Percentiles rank a stretch among this genome's conserved stretches.
These are phyloP conservation scores for Plectrocnemia conspersa DNA, from an alignment of 1,140 invertebrate genomes.

Conservation along the genomic window DNA sequence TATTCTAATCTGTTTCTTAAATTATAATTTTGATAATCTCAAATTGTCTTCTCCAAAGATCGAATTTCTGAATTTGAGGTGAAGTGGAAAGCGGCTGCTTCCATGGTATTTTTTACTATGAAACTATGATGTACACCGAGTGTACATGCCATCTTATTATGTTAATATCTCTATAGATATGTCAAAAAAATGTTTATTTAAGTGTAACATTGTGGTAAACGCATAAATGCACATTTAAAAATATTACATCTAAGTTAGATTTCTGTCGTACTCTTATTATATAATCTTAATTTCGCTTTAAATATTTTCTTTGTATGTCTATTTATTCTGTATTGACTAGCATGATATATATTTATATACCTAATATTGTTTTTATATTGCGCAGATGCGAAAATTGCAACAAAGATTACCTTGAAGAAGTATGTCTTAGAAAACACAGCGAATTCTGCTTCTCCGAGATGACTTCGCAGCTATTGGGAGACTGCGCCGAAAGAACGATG, in stretches of 20 bases:
- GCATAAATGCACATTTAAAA: neutral
- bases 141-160: too few species aligned
- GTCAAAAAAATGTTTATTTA: too few species aligned
- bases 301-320: slow-evolving; percentile 6
- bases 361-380: slow-evolving; percentile 5
- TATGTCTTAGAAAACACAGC: slow-evolving; percentile 18
- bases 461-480: neutral
- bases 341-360: neutral
- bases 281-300: slow-evolving; percentile 1
- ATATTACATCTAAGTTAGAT: too few species aligned
- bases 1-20: too few species aligned
- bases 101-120: too few species aligned
- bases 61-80: too few species aligned
- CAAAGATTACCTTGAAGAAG: slow-evolving; percentile 21
- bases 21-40: too few species aligned
- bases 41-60: too few species aligned
- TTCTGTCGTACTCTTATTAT: neutral
- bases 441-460: slow-evolving; percentile 11
- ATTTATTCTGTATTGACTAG: neutral
- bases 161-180: too few species aligned
- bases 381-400: slow-evolving; percentile 21
- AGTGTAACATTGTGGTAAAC: neutral
- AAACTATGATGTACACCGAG: too few species aligned
- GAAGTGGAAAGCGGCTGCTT: too few species aligned
- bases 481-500: neutral